Evolutionary conservation across 2,797 vertebrate genomes (phyloP).

Genomic region (Florisuga fusca): DNA sequence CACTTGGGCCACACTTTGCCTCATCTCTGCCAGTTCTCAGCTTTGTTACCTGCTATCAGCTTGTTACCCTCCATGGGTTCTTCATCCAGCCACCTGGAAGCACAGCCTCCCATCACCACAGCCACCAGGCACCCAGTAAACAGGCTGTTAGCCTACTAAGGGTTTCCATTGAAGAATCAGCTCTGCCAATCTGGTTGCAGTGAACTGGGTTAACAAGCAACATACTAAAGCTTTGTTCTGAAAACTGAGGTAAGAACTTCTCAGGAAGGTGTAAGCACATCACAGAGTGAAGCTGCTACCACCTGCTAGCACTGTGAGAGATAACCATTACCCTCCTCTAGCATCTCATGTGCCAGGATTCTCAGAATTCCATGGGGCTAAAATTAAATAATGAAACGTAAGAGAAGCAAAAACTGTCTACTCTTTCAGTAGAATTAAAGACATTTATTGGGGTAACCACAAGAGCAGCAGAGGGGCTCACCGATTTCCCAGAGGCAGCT

Average conservation of each 20-base stretch:
- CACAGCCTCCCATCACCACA: accelerated
- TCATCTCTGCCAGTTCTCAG: neutral
- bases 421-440: neutral
- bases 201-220: neutral
- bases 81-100: neutral
- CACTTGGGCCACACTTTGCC: neutral
- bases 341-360: neutral
- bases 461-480: constrained; percentile 22
- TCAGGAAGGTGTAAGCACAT: neutral
- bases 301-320: neutral
- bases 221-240: neutral
- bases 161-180: neutral
- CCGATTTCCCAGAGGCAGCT: neutral
- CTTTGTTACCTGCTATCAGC: neutral
- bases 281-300: neutral
- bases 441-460: neutral
- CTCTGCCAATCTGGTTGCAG: neutral
- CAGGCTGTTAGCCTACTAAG: neutral
- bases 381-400: neutral
- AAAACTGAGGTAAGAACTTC: neutral
- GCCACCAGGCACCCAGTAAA: neutral
- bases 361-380: neutral
- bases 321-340: neutral
- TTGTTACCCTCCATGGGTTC: neutral
- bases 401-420: neutral